A percentile compares a stretch with the other conserved stretches of the same genome.
Evolutionary conservation across 1,140 invertebrate species (phyloP).

Genomic region (Apis dorsata): DNA sequence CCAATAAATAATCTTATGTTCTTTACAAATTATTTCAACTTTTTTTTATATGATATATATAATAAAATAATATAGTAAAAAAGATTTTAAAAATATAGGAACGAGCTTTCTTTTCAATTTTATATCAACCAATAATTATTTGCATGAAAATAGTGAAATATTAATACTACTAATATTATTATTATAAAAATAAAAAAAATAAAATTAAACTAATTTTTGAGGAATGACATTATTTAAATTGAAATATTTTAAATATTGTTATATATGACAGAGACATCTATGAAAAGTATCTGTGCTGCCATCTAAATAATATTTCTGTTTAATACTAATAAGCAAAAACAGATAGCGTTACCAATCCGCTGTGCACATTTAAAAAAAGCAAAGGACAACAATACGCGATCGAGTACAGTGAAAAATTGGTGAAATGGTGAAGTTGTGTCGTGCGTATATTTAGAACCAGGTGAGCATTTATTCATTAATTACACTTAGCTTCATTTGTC

Average conservation of each 20-base stretch:
- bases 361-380: constrained; percentile 63
- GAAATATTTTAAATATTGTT: neutral
- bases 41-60: too few species aligned
- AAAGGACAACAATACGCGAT: constrained; percentile 63
- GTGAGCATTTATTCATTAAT: constrained; percentile 63
- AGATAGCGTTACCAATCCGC: constrained; percentile 52
- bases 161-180: neutral
- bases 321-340: constrained; percentile 11
- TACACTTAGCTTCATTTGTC: neutral
- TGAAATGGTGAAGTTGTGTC: constrained; percentile 71
- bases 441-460: constrained; percentile 70
- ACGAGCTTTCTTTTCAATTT: neutral
- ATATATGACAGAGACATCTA: neutral
- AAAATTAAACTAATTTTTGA: neutral
- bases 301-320: neutral
- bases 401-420: constrained; percentile 67
- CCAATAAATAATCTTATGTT: constrained; percentile 77
- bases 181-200: neutral
- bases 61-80: too few species aligned
- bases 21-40: constrained; percentile 59
- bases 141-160: neutral
- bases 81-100: neutral
- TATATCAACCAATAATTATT: neutral
- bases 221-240: neutral
- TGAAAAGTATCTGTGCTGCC: neutral